Percentiles rank a stretch among this genome's conserved stretches.
phyloP scores from a whole-genome alignment of 2,888 invertebrate genomes.

The Epicampocera succincta region DNA sequence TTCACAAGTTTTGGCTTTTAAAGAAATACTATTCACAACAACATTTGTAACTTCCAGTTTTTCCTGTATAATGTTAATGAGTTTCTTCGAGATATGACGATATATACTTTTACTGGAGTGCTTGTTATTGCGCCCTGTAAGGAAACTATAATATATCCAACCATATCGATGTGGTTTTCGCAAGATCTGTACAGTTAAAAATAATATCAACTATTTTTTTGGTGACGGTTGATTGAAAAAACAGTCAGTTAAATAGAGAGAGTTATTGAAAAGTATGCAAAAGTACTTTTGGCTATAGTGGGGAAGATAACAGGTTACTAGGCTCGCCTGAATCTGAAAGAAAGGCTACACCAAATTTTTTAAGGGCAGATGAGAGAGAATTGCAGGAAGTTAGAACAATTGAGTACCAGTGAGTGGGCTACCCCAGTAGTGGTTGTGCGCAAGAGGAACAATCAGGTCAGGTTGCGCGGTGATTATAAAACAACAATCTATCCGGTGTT shows the following conservation, averaged over 20 bases:
- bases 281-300: not conserved
- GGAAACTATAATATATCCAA: not conserved
- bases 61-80: not conserved
- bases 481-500: no score
- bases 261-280: not conserved
- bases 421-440: not conserved
- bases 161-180: no score
- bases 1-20: no score
- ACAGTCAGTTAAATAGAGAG: no score
- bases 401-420: not conserved
- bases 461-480: no score
- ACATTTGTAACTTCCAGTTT: not conserved
- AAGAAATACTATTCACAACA: not conserved
- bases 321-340: not conserved
- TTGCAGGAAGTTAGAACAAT: no score
- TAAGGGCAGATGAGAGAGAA: not conserved
- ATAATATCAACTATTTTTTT: no score
- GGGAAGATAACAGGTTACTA: not conserved
- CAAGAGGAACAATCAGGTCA: no score
- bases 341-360: slow-evolving; percentile 13
- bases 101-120: not conserved
- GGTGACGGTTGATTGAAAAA: no score
- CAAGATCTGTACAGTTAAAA: no score
- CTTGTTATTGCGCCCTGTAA: not conserved
- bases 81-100: not conserved